Base-by-base conservation (phyloP, 1,140 invertebrate genomes). In the Heliothis subflexa region DNA sequence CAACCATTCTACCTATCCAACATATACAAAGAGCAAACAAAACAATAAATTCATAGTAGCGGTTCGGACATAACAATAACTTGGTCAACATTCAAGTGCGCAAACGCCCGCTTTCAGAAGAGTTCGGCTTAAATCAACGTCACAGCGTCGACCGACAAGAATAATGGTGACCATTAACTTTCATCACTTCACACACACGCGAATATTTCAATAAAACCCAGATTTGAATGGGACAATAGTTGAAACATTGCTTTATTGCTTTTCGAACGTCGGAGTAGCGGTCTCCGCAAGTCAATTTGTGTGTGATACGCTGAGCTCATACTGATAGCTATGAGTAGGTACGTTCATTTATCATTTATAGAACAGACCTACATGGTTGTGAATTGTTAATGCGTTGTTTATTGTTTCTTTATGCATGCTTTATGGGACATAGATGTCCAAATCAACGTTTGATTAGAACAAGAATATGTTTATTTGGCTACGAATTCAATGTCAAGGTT, bases 81-180 rank as follows among this genome's bases (percentile, higher is more conserved):
- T 73, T 73, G 71, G 52, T 59, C 71, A 71, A 71, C 68, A 71
- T 28, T 70, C 47, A 72, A 72, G 25, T 33, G 11, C n/a, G 33
- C 18, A 25, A 52, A 73, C 71, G 71, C 59, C 28, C 54, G 71
- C 71, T 54, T 73, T 47, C 71, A 16, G 71, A 59, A 73, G 71
- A 73, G 50, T 59, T 71, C 21, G 52, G 71, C 40, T 73, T 73
- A 73, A 73, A 73, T 73, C 71, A 73, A 73, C 55, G 73, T 75
- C 47, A 40, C 61, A 64, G n/a, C 28, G 59, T 45, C 59, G 21
- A 49, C 40, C 28, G 40, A 76, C 47, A 66, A 76, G 74, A 76
- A 55, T 76, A 64, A 76, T 76, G 74, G 61, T 25, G 49, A 52
- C 74, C 50, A 76, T 75, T 75, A 62, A 75, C 61, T 76, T 77